Conservation (phyloP, 2,113 vertebrate genomes). For the Loxodonta africana region DNA sequence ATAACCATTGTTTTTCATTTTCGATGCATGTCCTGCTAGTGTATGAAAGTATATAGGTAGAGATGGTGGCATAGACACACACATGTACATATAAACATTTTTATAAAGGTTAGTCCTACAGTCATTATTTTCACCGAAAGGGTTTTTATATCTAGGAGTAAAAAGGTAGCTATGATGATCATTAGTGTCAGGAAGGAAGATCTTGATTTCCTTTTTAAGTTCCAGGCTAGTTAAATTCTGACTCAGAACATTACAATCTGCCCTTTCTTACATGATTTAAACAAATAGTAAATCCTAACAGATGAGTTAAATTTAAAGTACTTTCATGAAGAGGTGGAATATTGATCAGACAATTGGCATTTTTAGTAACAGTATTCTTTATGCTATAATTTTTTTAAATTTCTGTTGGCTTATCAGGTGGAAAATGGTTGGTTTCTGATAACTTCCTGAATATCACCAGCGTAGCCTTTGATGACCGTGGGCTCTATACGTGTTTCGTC, state of each 20-base stretch:
- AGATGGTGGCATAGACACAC: neutral
- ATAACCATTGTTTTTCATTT: slow-evolving; percentile 40
- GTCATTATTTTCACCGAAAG: slow-evolving; percentile 39
- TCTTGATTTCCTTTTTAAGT: slow-evolving; percentile 50
- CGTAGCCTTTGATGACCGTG: slow-evolving; percentile 94
- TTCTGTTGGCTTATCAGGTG: slow-evolving; percentile 87
- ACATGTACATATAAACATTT: neutral
- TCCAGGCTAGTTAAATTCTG: slow-evolving; percentile 55
- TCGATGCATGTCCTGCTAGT: neutral
- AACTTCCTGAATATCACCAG: slow-evolving; percentile 94
- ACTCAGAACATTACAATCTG: neutral
- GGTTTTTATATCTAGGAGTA: neutral
- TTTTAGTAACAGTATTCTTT: slow-evolving; percentile 46
- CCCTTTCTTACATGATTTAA: slow-evolving; percentile 1
- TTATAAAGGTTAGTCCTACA: neutral
- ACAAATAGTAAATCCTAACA: neutral
- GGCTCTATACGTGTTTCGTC: slow-evolving; percentile 93
- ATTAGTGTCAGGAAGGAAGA: slow-evolving; percentile 48
- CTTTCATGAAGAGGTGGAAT: neutral
- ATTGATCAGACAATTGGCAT: neutral
- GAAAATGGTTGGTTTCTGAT: slow-evolving; percentile 90
- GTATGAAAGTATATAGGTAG: neutral
- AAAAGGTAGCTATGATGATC: neutral
- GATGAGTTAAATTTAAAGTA: neutral
- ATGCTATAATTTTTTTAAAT: neutral